Percentiles rank a stretch among this genome's conserved stretches.
Conservation (phyloP, 2,888 invertebrate species). For the Machimus rusticus region DNA sequence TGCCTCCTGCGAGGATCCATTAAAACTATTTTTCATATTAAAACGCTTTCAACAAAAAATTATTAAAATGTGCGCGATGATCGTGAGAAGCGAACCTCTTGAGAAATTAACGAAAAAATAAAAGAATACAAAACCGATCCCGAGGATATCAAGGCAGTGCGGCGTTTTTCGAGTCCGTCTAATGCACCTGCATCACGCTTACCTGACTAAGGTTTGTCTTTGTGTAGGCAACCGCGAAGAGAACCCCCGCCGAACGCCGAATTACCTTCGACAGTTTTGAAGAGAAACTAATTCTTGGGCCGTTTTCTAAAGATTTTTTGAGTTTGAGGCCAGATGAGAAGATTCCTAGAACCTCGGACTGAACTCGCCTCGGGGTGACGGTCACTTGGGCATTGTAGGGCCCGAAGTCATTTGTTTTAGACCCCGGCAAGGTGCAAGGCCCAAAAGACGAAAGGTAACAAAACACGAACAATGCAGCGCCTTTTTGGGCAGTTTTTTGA, state of each 20-base stretch:
- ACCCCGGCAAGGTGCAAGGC: background rate
- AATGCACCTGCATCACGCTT: constrained; percentile 33
- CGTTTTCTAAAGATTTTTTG: background rate
- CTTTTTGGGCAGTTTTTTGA: background rate
- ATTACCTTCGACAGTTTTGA: background rate
- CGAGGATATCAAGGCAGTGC: background rate
- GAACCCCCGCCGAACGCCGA: constrained; percentile 22
- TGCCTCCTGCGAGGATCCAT: background rate
- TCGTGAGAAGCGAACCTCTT: constrained; percentile 9
- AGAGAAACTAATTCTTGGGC: constrained; percentile 13
- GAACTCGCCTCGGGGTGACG: background rate
- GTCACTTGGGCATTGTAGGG: background rate
- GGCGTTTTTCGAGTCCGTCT: background rate
- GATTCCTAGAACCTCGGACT: constrained; percentile 3
- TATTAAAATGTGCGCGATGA: constrained; percentile 12
- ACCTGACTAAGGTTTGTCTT: background rate
- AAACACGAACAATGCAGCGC: background rate
- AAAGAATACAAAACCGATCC: background rate
- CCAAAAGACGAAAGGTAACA: background rate
- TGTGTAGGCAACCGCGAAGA: background rate
- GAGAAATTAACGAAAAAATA: background rate
- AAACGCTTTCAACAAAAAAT: background rate
- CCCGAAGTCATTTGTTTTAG: background rate
- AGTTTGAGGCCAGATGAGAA: background rate
- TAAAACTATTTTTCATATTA: constrained; percentile 16